These are phyloP conservation scores for Homarus gammarus DNA, from an alignment of 2,888 invertebrate species.

Conservation along the genomic window DNA sequence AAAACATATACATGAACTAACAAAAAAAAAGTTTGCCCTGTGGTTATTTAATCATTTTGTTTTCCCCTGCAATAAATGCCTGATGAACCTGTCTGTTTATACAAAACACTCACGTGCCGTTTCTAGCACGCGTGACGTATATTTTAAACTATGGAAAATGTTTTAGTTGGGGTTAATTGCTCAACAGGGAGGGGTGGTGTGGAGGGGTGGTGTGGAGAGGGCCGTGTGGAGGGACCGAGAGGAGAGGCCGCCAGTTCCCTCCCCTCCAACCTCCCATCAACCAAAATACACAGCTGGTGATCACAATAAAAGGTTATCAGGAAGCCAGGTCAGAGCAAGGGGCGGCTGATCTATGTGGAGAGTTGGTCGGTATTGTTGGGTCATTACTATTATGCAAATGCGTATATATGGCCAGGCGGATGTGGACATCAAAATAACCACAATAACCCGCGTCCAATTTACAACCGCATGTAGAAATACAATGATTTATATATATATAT, in stretches of 20 bases:
- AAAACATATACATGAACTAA: too few relatives aligned
- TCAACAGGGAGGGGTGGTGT: neutral
- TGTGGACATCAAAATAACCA: too few relatives aligned
- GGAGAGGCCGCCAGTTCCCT: too few relatives aligned
- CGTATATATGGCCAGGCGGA: too few relatives aligned
- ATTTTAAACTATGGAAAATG: conserved; percentile 15
- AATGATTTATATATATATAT: too few relatives aligned
- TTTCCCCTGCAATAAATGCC: neutral
- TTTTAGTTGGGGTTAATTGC: conserved; percentile 12
- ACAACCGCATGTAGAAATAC: too few relatives aligned
- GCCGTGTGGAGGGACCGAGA: too few relatives aligned
- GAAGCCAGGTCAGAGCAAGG: neutral
- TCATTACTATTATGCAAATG: neutral
- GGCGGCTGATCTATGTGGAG: too few relatives aligned
- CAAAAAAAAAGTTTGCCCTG: too few relatives aligned
- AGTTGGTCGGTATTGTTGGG: too few relatives aligned
- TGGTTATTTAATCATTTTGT: neutral
- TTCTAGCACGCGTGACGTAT: neutral
- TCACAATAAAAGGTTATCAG: neutral
- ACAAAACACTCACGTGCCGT: neutral
- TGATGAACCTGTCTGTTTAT: neutral
- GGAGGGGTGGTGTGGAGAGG: neutral
- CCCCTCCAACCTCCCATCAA: too few relatives aligned
- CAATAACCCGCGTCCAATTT: too few relatives aligned
- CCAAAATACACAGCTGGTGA: neutral